These are phyloP conservation scores for Gari tellinella DNA, from an alignment of 2,888 invertebrate genomes.

Conservation along the genomic window DNA sequence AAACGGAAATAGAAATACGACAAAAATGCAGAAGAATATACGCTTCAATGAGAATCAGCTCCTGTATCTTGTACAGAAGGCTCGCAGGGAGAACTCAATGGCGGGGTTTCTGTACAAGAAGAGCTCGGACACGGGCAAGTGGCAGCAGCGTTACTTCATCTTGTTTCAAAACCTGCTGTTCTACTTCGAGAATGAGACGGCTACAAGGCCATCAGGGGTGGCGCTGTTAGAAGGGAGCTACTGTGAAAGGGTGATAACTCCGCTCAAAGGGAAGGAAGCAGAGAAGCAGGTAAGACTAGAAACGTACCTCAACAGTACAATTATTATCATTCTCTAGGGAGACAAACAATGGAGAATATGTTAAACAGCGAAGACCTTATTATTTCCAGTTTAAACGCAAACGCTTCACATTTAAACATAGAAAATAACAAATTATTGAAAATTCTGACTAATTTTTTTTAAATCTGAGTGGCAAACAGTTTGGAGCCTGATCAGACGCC, in stretches of 20 bases:
- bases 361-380: too few species aligned
- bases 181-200: conserved; percentile 94
- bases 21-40: conserved; percentile 91
- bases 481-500: too few species aligned
- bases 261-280: conserved; percentile 76
- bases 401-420: too few species aligned
- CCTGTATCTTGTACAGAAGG: conserved; percentile 92
- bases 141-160: conserved; percentile 88
- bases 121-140: conserved; percentile 93
- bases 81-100: conserved; percentile 93
- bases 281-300: conserved; percentile 79
- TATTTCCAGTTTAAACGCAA: too few species aligned
- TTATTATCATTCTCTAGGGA: too few species aligned
- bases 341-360: too few species aligned
- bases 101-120: conserved; percentile 94
- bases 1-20: too few species aligned
- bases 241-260: conserved; percentile 83
- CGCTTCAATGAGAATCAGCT: conserved; percentile 93
- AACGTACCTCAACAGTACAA: too few species aligned
- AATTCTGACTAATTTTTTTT: too few species aligned
- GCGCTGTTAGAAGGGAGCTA: conserved; percentile 95
- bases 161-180: conserved; percentile 93
- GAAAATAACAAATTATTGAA: too few species aligned
- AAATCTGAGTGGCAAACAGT: too few species aligned
- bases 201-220: conserved; percentile 92